A percentile compares a stretch with the other conserved stretches of the same genome.
These are phyloP conservation scores for Romanogobio albipinnatus DNA, from an alignment of 2,113 vertebrate genomes.

Conservation along the genomic window DNA sequence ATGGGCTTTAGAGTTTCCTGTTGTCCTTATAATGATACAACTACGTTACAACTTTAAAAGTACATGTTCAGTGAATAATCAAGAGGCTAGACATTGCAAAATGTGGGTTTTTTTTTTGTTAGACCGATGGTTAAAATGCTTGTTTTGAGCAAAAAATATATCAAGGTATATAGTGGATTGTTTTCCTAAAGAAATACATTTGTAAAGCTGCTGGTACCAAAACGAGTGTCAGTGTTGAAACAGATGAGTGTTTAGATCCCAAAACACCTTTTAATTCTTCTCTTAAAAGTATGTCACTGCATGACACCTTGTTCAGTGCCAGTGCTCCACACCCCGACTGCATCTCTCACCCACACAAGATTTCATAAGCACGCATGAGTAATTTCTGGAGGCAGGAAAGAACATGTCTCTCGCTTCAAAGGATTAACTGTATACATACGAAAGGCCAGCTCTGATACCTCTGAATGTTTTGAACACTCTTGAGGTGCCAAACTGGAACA, in stretches of 20 bases:
- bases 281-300: neutral
- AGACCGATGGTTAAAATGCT: neutral
- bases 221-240: neutral
- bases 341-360: slow-evolving; percentile 33
- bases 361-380: slow-evolving; percentile 30
- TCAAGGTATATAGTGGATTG: neutral
- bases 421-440: slow-evolving; percentile 3
- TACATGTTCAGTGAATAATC: neutral
- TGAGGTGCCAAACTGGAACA: neutral
- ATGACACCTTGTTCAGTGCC: neutral
- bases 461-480: slow-evolving; percentile 6
- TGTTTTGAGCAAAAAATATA: neutral
- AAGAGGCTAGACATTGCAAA: neutral
- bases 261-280: slow-evolving; percentile 18
- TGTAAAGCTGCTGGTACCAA: neutral
- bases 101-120: neutral
- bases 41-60: neutral
- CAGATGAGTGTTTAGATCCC: neutral
- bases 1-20: too few species aligned
- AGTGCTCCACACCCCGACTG: slow-evolving; percentile 12
- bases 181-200: neutral
- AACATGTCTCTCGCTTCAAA: slow-evolving; percentile 25
- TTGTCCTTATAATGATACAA: too few species aligned
- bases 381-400: slow-evolving; percentile 28
- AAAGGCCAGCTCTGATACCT: slow-evolving; percentile 10